Percentiles rank a stretch among this genome's conserved stretches.
These are phyloP conservation scores for Tanytarsus gracilentus DNA, from an alignment of 2,888 invertebrate species.

Conservation along the genomic window DNA sequence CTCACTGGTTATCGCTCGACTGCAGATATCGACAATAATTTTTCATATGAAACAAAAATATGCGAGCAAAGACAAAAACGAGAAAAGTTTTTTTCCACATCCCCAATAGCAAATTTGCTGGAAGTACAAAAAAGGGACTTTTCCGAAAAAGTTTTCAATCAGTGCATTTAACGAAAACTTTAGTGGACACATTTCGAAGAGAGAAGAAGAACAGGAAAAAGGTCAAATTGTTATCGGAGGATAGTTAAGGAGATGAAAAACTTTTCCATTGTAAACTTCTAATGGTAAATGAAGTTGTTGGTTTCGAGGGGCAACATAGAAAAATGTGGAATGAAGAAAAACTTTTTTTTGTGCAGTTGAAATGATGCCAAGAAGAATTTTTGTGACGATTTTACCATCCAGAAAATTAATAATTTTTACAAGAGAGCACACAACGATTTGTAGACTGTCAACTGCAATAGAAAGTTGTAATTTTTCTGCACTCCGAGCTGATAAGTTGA, in stretches of 20 bases:
- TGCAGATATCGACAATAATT: no score
- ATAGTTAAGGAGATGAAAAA: neutral
- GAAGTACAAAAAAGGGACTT: no score
- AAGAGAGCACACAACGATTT: neutral
- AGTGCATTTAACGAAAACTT: slow-evolving; percentile 4
- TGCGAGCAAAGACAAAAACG: no score
- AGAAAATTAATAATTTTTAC: slow-evolving; percentile 15
- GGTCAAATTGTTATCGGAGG: slow-evolving; percentile 1
- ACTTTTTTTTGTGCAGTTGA: slow-evolving; percentile 1
- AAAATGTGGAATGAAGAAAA: neutral
- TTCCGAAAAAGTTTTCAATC: slow-evolving; percentile 7
- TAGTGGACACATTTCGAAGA: neutral
- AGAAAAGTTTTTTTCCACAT: no score
- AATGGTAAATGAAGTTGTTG: no score
- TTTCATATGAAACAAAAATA: no score
- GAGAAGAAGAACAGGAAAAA: neutral
- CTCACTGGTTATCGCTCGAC: no score
- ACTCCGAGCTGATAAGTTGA: no score
- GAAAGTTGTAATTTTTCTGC: no score
- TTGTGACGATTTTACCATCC: slow-evolving; percentile 1
- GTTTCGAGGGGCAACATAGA: neutral
- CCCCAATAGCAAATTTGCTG: no score
- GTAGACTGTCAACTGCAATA: neutral
- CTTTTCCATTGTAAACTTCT: neutral
- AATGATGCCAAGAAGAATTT: slow-evolving; percentile 5